phyloP scores from a whole-genome alignment of 1,140 invertebrate genomes.

The Drosophila insularis region DNA sequence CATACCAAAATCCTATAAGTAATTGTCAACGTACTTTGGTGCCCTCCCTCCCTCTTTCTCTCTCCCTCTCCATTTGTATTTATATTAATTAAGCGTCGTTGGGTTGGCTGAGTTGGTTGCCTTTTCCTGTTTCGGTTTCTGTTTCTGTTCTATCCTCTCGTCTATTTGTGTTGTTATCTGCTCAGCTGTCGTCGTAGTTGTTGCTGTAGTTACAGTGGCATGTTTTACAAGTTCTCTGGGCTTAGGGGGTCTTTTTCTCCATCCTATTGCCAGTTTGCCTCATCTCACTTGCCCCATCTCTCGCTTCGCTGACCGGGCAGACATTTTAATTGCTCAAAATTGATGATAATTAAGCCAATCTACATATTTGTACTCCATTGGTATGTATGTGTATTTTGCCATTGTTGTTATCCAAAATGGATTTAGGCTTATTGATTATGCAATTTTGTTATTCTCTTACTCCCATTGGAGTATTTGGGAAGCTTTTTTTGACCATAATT shows the following conservation, averaged over 20 bases:
- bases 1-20: slow-evolving; percentile 78
- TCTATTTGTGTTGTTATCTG: slow-evolving; percentile 72
- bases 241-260: slow-evolving; percentile 36
- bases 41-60: slow-evolving; percentile 29
- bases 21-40: slow-evolving; percentile 75
- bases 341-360: slow-evolving; percentile 79
- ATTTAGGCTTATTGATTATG: slow-evolving; percentile 70
- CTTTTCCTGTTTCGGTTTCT: slow-evolving; percentile 47
- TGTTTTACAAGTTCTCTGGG: slow-evolving; percentile 69
- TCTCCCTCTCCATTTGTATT: slow-evolving; percentile 57
- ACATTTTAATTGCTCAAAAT: slow-evolving; percentile 78
- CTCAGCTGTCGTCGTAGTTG: slow-evolving; percentile 70
- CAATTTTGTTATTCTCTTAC: slow-evolving; percentile 45
- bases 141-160: slow-evolving; percentile 13
- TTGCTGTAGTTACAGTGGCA: slow-evolving; percentile 53
- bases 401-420: slow-evolving; percentile 66
- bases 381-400: slow-evolving; percentile 39
- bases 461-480: slow-evolving; percentile 47
- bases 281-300: slow-evolving; percentile 4
- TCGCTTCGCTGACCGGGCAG: slow-evolving; percentile 33
- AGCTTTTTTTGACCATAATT: slow-evolving; percentile 33
- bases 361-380: slow-evolving; percentile 67
- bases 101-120: slow-evolving; percentile 43
- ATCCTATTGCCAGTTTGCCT: too few species aligned
- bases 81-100: slow-evolving; percentile 80